phyloP scores from a whole-genome alignment of 2,797 vertebrate species.

The Lacerta viridis region DNA sequence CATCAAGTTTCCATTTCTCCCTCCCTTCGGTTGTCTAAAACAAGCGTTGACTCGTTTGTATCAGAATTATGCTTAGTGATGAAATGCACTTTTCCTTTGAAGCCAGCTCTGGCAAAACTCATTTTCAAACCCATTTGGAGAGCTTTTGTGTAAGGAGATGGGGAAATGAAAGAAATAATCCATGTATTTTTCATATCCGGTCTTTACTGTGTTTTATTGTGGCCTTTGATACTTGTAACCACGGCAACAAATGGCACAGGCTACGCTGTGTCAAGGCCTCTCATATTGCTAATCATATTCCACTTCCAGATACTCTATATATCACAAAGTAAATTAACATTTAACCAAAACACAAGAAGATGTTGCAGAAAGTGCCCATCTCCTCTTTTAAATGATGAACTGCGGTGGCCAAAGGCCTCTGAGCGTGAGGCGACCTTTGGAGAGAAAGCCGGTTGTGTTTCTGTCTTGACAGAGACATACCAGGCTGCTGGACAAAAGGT shows the following conservation, averaged over 20 bases:
- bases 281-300: constrained; percentile 59
- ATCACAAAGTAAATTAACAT: constrained; percentile 52
- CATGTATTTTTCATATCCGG: constrained; percentile 13
- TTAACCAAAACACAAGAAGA: constrained; percentile 17
- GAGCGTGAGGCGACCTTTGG: background rate
- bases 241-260: constrained; percentile 53
- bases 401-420: constrained; percentile 1
- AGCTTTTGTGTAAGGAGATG: constrained; percentile 25
- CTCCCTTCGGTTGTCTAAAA: background rate
- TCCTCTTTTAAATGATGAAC: constrained; percentile 28
- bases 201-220: constrained; percentile 28
- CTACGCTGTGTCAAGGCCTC: constrained; percentile 26
- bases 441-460: background rate
- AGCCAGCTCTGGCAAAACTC: constrained; percentile 25
- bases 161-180: constrained; percentile 20
- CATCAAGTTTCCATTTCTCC: background rate
- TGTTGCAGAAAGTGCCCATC: background rate
- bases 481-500: background rate
- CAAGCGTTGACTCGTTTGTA: constrained; percentile 10
- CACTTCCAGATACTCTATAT: constrained; percentile 44
- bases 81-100: constrained; percentile 44
- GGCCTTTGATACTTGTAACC: constrained; percentile 52
- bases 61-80: constrained; percentile 12
- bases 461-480: background rate
- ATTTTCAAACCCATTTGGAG: constrained; percentile 52